Evolutionary conservation across 2,888 invertebrate genomes (phyloP), one percentile per base, ranked within the genome.

Genomic region (Myopa tessellatipennis): DNA sequence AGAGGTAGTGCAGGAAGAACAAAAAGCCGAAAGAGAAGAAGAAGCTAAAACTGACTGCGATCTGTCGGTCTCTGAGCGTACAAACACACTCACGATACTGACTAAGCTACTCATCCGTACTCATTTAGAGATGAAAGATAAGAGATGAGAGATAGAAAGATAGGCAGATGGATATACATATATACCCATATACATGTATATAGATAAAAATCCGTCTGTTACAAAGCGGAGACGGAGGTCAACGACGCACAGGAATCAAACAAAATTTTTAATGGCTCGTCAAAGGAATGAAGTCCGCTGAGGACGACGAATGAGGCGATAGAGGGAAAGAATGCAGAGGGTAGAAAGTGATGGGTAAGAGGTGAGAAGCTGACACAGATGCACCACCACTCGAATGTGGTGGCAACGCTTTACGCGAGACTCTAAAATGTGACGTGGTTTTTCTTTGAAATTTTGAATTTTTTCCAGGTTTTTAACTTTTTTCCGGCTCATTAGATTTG

Each of bases 401-500:
- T 58, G 77, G 61, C 73, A 70, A 71, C 40, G 68, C 60, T 14
- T 40, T n/a, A 38, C 74, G 67, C 70, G 55, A 72, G 68, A 61
- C 60, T 75, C 68, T 50, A 12, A 55, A 14, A 77, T 26, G 63
- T 40, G 36, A 70, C 55, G 67, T 34, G 58, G 34, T 36, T 67
- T 78, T 76, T 70, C 77, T 45, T 84, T 85, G 86, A 85, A 45
- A 45, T 45, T 45, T 45, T 10, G 45, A 45, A 45, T 84, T 85
- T 85, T 85, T 87, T 87, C 82, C 80, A 80, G 55, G 71, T 81
- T 81, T 74, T 79, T 77, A 73, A 78, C 78, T 78, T 83, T 70
- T 79, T 79, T 79, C 71, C 84, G 84, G 86, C 87, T 86, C 85
- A 86, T 87, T 86, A 86, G 84, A 83, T 85, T 83, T 85, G 84